Conservation (phyloP, 92 coral and sea anemone genomes). For the Parazoanthus atlanticus region DNA sequence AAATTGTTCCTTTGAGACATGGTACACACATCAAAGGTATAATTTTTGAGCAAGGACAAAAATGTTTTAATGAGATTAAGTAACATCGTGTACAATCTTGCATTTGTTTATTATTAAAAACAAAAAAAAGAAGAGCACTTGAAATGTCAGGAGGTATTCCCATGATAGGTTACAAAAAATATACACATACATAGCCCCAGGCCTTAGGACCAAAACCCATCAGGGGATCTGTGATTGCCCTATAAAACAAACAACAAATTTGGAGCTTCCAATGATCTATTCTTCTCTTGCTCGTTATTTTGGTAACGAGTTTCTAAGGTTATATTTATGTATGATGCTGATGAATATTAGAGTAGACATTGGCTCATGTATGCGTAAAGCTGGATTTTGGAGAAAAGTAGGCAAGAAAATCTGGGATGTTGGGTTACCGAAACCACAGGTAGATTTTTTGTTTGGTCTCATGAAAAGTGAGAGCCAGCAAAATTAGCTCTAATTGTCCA, state of each 20-base stretch:
- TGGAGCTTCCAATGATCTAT: too few species aligned
- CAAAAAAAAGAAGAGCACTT: background rate
- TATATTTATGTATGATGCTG: too few species aligned
- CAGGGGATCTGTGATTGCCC: background rate
- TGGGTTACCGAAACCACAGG: too few species aligned
- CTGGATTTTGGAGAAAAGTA: too few species aligned
- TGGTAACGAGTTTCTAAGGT: background rate
- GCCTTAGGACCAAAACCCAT: background rate
- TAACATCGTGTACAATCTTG: background rate
- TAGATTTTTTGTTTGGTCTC: too few species aligned
- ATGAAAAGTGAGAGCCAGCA: too few species aligned
- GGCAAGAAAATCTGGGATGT: too few species aligned
- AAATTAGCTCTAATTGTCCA: too few species aligned
- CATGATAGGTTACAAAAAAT: background rate
- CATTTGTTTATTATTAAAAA: background rate
- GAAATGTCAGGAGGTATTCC: constrained; percentile 12
- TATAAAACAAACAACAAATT: too few species aligned
- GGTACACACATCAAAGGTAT: background rate
- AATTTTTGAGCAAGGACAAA: background rate
- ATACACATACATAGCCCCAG: background rate
- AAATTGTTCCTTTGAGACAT: too few species aligned
- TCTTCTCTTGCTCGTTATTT: background rate
- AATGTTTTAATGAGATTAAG: background rate
- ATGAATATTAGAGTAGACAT: too few species aligned
- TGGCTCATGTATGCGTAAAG: too few species aligned